Evolutionary conservation across 2,797 vertebrate genomes (phyloP).

Genomic region (Xenops minutus): DNA sequence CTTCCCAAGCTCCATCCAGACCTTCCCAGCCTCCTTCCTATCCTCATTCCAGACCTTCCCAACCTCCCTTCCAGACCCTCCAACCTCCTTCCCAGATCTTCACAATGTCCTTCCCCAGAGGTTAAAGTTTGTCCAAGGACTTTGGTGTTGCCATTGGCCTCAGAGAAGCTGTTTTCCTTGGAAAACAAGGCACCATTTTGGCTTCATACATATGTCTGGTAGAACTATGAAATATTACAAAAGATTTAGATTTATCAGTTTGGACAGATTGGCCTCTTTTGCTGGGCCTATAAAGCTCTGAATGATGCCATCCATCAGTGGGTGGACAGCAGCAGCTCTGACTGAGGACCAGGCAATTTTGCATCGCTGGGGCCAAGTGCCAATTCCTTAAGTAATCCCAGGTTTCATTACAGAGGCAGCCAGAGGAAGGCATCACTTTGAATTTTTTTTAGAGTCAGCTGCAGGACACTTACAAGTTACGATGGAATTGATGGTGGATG

Average conservation of each 20-base stretch:
- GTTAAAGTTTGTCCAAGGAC: slow-evolving; percentile 15
- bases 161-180: not conserved
- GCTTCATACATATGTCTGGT: not conserved
- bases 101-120: not conserved
- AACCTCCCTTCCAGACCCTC: too few relatives aligned
- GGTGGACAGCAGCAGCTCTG: slow-evolving; percentile 44
- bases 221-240: slow-evolving; percentile 54
- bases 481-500: slow-evolving; percentile 47
- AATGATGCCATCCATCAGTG: slow-evolving; percentile 59
- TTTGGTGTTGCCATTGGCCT: not conserved
- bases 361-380: slow-evolving; percentile 4
- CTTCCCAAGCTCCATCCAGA: not conserved
- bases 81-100: not conserved
- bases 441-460: slow-evolving; percentile 22
- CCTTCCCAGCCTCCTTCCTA: not conserved
- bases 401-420: slow-evolving; percentile 57
- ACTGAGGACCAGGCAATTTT: slow-evolving; percentile 57
- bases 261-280: slow-evolving; percentile 53
- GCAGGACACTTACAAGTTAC: slow-evolving; percentile 56
- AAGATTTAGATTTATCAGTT: slow-evolving; percentile 65
- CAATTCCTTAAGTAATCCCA: slow-evolving; percentile 61
- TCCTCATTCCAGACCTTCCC: too few relatives aligned
- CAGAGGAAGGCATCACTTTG: not conserved
- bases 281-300: slow-evolving; percentile 61
- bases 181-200: not conserved